phyloP scores from a whole-genome alignment of 2,113 vertebrate genomes.

The Rhinolophus ferrumequinum region DNA sequence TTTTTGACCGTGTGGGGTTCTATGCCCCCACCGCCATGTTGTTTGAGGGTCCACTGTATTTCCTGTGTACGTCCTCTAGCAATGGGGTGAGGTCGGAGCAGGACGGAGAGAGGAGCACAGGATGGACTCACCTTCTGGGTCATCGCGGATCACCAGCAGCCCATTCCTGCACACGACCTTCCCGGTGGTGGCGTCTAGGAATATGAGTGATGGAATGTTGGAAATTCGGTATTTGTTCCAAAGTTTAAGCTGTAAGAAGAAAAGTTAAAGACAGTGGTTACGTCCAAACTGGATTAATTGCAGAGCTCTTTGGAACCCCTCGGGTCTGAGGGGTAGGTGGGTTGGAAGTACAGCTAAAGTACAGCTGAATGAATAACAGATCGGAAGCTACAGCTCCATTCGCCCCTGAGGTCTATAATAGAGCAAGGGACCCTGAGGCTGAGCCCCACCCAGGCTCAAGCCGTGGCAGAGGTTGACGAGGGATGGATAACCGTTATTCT shows the following conservation, averaged over 20 bases:
- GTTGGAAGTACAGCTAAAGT: neutral
- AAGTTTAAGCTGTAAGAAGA: constrained; percentile 93
- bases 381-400: neutral
- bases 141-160: constrained; percentile 96
- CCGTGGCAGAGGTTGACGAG: neutral
- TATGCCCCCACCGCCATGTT: too few species aligned
- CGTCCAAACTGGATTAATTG: neutral
- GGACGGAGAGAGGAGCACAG: rapidly evolving
- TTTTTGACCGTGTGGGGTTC: neutral
- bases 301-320: neutral
- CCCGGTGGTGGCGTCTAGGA: constrained; percentile 94
- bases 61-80: neutral
- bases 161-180: constrained; percentile 97
- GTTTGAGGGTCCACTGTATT: neutral
- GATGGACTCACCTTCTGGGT: constrained; percentile 93
- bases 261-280: constrained; percentile 22
- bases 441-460: neutral
- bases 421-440: neutral
- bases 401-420: neutral
- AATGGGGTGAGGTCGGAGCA: neutral
- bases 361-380: neutral
- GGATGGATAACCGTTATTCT: neutral
- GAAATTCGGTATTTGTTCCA: constrained; percentile 99
- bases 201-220: constrained; percentile 98
- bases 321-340: neutral